Percentiles rank a stretch among this genome's conserved stretches.
phyloP scores from a whole-genome alignment of 2,797 vertebrate genomes.

The Scolopax bukidnonensis region DNA sequence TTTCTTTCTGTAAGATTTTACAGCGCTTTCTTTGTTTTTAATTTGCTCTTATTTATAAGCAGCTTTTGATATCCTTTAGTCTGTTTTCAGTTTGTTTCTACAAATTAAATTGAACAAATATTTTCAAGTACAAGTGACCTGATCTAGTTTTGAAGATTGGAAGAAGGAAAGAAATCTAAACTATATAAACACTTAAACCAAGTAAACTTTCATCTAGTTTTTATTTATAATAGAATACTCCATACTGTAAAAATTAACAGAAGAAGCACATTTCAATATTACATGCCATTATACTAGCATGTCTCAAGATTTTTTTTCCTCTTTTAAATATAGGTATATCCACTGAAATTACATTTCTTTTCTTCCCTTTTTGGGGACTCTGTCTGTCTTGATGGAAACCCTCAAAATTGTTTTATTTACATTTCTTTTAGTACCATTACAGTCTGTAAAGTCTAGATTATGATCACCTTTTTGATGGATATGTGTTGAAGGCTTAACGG shows the following conservation, averaged over 20 bases:
- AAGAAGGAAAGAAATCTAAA: not conserved
- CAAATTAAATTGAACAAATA: not conserved
- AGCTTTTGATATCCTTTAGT: not conserved
- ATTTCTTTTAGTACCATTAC: not conserved
- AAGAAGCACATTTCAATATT: not conserved
- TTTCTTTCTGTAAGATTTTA: not conserved
- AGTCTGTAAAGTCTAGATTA: not conserved
- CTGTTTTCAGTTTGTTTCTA: not conserved
- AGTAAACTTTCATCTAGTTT: not conserved
- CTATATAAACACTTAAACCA: not conserved
- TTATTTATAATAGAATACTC: not conserved
- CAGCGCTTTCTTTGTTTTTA: not conserved
- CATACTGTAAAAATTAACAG: not conserved
- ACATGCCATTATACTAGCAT: fast-evolving
- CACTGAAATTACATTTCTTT: not conserved
- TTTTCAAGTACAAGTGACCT: not conserved
- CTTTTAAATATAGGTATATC: not conserved
- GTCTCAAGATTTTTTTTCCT: not conserved
- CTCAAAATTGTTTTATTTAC: not conserved
- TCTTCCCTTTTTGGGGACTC: not conserved
- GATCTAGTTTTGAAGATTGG: not conserved
- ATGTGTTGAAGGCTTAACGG: not conserved
- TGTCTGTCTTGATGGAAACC: not conserved
- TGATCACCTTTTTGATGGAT: not conserved
- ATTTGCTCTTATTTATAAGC: not conserved